Conservation (phyloP, 2,888 invertebrate species). For the Nudaria mundana region DNA sequence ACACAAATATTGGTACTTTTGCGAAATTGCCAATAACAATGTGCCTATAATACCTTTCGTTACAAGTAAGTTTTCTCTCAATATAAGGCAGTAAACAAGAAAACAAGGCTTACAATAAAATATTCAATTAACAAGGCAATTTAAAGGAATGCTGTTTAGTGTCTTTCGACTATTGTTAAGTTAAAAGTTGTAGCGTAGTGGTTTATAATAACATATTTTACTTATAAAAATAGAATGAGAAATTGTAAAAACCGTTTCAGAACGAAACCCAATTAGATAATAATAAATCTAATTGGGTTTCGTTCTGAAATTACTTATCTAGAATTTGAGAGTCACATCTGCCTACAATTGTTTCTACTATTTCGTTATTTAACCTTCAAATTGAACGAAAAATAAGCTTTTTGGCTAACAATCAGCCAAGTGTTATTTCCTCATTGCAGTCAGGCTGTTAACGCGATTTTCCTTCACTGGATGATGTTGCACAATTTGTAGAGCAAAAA, state of each 20-base stretch:
- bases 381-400: too few species aligned
- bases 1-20: background rate
- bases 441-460: background rate
- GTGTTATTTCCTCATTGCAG: background rate
- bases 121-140: slow-evolving; percentile 4
- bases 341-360: too few species aligned
- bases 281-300: too few species aligned
- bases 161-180: too few species aligned
- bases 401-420: background rate
- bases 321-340: too few species aligned
- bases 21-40: background rate
- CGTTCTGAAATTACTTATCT: too few species aligned
- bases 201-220: background rate
- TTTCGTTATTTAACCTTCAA: too few species aligned
- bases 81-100: slow-evolving; percentile 3
- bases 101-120: slow-evolving; percentile 7
- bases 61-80: background rate
- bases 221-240: too few species aligned
- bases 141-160: slow-evolving; percentile 6
- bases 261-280: too few species aligned
- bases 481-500: background rate
- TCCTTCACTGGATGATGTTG: background rate
- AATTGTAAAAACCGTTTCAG: too few species aligned
- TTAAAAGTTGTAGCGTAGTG: too few species aligned
- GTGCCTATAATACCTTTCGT: background rate